Evolutionary conservation across 2,113 vertebrate genomes (phyloP).

Genomic region (Meles meles): DNA sequence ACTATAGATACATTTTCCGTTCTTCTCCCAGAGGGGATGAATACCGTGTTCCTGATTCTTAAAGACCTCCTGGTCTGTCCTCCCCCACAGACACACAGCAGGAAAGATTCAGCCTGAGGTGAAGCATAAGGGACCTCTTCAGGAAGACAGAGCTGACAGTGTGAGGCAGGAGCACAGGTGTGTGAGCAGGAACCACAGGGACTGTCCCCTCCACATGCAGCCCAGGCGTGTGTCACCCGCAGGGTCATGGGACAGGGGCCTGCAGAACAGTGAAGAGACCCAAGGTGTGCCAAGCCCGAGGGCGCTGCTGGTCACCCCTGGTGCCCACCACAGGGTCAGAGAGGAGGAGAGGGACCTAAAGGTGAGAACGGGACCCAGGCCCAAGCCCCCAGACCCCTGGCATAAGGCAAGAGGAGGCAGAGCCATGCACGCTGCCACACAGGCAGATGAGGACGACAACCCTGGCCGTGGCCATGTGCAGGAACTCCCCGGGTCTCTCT

Average conservation of each 20-base stretch:
- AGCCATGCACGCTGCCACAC: accelerated
- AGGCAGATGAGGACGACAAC: accelerated
- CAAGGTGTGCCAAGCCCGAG: neutral
- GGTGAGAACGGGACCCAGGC: neutral
- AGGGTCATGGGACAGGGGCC: accelerated
- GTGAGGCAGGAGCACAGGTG: neutral
- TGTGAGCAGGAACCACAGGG: neutral
- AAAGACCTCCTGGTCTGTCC: neutral
- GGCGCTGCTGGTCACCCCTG: accelerated
- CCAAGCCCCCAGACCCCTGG: neutral
- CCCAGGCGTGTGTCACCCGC: accelerated
- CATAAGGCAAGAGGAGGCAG: neutral
- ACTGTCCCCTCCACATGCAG: no score
- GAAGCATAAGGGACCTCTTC: neutral
- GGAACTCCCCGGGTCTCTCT: neutral
- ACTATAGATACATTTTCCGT: neutral
- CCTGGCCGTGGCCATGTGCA: neutral
- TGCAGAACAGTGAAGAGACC: accelerated
- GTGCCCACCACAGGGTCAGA: accelerated
- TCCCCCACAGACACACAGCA: neutral
- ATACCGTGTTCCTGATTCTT: neutral
- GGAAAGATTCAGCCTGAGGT: neutral
- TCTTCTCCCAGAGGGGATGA: neutral
- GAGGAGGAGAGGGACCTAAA: neutral
- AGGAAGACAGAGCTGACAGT: neutral